Evolutionary conservation across 2,113 vertebrate species (phyloP).

Genomic region (Callopanchax toddi): DNA sequence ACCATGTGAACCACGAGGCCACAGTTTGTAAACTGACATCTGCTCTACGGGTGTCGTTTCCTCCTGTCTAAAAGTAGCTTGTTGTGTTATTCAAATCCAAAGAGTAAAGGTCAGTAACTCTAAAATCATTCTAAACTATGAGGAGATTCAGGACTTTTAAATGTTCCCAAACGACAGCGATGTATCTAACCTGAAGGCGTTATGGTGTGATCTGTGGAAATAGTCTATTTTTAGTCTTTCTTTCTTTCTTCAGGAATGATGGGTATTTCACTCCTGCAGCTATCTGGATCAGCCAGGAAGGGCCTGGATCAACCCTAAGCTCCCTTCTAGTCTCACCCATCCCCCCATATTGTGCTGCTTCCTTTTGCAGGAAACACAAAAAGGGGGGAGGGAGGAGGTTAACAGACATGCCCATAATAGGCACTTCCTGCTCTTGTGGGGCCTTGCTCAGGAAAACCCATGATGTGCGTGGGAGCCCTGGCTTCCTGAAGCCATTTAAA

Average conservation of each 20-base stretch:
- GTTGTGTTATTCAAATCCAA: too few relatives aligned
- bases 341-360: slow-evolving; percentile 56
- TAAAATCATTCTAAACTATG: too few relatives aligned
- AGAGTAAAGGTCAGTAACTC: too few relatives aligned
- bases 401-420: slow-evolving; percentile 63
- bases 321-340: slow-evolving; percentile 49
- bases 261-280: neutral
- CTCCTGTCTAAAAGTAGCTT: too few relatives aligned
- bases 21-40: too few relatives aligned
- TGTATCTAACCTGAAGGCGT: too few relatives aligned
- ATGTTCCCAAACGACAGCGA: too few relatives aligned
- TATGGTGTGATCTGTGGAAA: too few relatives aligned
- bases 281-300: slow-evolving; percentile 15
- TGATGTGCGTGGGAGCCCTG: slow-evolving; percentile 66
- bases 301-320: neutral
- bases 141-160: too few relatives aligned
- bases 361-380: slow-evolving; percentile 48
- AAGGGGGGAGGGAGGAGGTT: slow-evolving; percentile 4
- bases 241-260: slow-evolving; percentile 4
- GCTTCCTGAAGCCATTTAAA: slow-evolving; percentile 72
- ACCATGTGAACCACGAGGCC: too few relatives aligned
- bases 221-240: slow-evolving; percentile 2
- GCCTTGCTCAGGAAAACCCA: slow-evolving; percentile 65
- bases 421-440: slow-evolving; percentile 58
- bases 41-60: too few relatives aligned